Conservation (phyloP, 2,113 vertebrate genomes). For the Pygoscelis adeliae region DNA sequence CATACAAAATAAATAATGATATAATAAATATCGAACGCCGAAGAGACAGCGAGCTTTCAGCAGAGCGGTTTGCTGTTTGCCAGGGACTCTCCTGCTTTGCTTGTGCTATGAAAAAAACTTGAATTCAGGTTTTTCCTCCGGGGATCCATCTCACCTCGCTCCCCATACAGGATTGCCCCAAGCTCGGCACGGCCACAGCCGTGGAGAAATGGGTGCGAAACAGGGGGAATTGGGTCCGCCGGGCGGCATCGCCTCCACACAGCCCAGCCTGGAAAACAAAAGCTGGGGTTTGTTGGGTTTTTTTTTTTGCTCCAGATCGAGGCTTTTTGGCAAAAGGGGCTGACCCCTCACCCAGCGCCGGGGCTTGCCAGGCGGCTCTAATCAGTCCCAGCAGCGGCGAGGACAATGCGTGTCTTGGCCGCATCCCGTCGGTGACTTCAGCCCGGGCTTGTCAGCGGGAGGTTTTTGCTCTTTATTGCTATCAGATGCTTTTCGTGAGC, state of each 20-base stretch:
- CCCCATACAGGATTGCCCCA: fast-evolving
- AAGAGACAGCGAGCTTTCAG: not conserved
- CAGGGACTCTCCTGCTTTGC: not conserved
- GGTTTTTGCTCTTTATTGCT: slow-evolving; percentile 57
- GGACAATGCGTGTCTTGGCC: slow-evolving; percentile 60
- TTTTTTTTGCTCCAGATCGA: not conserved
- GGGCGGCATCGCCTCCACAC: not conserved
- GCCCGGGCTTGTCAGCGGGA: slow-evolving; percentile 42
- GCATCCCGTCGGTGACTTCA: slow-evolving; percentile 50
- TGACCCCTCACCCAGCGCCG: slow-evolving; percentile 50
- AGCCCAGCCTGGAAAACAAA: not conserved
- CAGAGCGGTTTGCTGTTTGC: not conserved
- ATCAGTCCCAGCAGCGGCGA: slow-evolving; percentile 54
- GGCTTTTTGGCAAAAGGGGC: slow-evolving; percentile 32
- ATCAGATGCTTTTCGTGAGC: slow-evolving; percentile 43
- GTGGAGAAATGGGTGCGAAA: not conserved
- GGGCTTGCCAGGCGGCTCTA: slow-evolving; percentile 37
- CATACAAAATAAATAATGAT: not conserved
- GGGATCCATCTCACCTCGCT: not conserved
- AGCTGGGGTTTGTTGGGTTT: not conserved
- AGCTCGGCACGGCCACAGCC: not conserved
- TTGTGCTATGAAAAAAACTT: fast-evolving
- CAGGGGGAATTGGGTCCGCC: fast-evolving
- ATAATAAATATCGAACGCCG: not conserved
- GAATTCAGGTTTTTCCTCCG: not conserved